These are phyloP conservation scores for Cancer borealis DNA, from an alignment of 2,888 invertebrate genomes.

Conservation along the genomic window DNA sequence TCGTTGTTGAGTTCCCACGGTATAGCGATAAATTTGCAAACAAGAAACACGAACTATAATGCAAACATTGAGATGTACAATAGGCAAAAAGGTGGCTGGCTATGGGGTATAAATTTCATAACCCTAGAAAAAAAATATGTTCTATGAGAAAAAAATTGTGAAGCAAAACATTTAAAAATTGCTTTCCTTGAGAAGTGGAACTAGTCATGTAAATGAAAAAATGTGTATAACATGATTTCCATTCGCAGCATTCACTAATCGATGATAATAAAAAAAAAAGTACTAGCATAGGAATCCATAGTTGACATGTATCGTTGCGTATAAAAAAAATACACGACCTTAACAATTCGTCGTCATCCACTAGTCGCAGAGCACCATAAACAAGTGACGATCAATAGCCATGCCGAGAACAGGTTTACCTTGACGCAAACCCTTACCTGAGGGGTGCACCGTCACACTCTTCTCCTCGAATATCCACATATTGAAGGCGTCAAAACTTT, in stretches of 20 bases:
- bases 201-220: background rate
- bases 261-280: background rate
- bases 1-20: background rate
- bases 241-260: slow-evolving; percentile 1
- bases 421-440: slow-evolving; percentile 25
- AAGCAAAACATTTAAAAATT: background rate
- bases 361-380: background rate
- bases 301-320: background rate
- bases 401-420: slow-evolving; percentile 37
- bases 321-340: background rate
- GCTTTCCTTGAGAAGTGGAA: background rate
- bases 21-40: background rate
- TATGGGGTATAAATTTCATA: background rate
- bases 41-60: background rate
- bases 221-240: background rate
- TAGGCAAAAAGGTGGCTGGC: slow-evolving; percentile 14
- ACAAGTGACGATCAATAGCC: background rate
- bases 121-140: background rate
- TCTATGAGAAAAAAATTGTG: background rate
- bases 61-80: background rate
- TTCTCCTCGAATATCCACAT: slow-evolving; percentile 37
- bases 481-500: background rate
- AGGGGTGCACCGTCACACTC: slow-evolving; percentile 9
- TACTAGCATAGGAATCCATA: background rate
- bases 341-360: background rate